A percentile compares a stretch with the other conserved stretches of the same genome.
These are phyloP conservation scores for Nyctibius bracteatus DNA, from an alignment of 2,113 vertebrate species.

Conservation along the genomic window DNA sequence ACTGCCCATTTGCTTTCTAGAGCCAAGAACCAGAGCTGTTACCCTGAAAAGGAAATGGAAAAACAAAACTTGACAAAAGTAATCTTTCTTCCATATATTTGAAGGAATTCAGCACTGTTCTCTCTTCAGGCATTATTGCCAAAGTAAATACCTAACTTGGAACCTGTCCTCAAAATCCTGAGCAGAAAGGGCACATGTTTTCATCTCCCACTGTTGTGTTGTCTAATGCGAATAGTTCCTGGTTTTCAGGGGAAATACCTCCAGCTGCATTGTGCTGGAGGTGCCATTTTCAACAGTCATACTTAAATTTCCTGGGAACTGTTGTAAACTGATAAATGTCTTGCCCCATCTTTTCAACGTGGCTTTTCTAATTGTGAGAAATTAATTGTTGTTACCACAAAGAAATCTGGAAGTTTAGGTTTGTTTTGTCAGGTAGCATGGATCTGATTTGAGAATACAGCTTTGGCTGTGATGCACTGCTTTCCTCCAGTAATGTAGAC, in stretches of 20 bases:
- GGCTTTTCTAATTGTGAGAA: neutral
- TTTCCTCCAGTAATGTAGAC: constrained; percentile 75
- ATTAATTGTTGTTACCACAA: neutral
- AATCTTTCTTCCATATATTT: neutral
- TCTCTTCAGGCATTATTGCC: neutral
- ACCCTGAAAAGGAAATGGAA: neutral
- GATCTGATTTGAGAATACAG: neutral
- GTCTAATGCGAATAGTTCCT: neutral
- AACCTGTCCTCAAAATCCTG: neutral
- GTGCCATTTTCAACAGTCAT: neutral
- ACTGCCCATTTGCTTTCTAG: neutral
- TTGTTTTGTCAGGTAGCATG: neutral
- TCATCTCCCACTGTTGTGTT: constrained; percentile 50
- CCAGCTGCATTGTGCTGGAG: neutral
- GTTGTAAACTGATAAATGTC: neutral
- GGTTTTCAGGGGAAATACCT: neutral
- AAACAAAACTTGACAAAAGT: neutral
- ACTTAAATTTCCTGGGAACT: neutral
- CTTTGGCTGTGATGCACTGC: constrained; percentile 47
- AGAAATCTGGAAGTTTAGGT: neutral
- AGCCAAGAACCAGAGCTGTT: neutral
- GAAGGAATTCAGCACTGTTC: neutral
- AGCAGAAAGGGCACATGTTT: neutral
- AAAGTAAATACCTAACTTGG: neutral
- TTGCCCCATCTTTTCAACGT: neutral